Percentiles rank a stretch among this genome's conserved stretches.
These are phyloP conservation scores for Lepisosteus osseus DNA, from an alignment of 2,113 vertebrate species.

Conservation along the genomic window DNA sequence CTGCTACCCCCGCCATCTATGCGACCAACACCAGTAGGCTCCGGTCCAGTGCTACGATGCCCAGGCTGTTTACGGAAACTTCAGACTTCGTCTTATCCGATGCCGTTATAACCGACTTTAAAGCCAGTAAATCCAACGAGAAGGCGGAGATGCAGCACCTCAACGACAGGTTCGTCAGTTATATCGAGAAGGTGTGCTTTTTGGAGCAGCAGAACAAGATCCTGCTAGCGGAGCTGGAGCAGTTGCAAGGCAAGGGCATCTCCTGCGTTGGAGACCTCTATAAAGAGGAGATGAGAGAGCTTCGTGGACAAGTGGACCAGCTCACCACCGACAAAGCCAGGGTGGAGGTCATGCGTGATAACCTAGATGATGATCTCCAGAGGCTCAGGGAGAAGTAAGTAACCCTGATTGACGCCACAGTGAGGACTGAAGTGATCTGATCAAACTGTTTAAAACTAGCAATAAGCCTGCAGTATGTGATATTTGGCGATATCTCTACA, in stretches of 20 bases:
- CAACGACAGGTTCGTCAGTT: constrained; percentile 93
- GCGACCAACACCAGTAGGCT: constrained; percentile 57
- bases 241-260: constrained; percentile 85
- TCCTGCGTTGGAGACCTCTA: constrained; percentile 86
- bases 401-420: neutral
- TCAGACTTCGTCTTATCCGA: constrained; percentile 87
- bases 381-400: constrained; percentile 83
- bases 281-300: constrained; percentile 90
- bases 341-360: constrained; percentile 88
- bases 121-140: constrained; percentile 84
- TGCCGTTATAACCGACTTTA: constrained; percentile 87
- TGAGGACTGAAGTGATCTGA: too few species aligned
- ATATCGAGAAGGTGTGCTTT: constrained; percentile 94
- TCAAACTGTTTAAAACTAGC: too few species aligned
- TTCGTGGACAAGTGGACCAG: constrained; percentile 87
- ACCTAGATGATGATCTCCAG: constrained; percentile 83
- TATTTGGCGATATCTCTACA: too few species aligned
- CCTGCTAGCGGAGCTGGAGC: constrained; percentile 85
- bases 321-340: constrained; percentile 88
- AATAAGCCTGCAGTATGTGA: too few species aligned
- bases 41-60: constrained; percentile 70
- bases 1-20: constrained; percentile 59
- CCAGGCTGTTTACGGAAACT: constrained; percentile 68
- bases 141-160: constrained; percentile 92
- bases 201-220: constrained; percentile 96